phyloP scores from a whole-genome alignment of 1,140 invertebrate species.

The Penaeus vannamei region DNA sequence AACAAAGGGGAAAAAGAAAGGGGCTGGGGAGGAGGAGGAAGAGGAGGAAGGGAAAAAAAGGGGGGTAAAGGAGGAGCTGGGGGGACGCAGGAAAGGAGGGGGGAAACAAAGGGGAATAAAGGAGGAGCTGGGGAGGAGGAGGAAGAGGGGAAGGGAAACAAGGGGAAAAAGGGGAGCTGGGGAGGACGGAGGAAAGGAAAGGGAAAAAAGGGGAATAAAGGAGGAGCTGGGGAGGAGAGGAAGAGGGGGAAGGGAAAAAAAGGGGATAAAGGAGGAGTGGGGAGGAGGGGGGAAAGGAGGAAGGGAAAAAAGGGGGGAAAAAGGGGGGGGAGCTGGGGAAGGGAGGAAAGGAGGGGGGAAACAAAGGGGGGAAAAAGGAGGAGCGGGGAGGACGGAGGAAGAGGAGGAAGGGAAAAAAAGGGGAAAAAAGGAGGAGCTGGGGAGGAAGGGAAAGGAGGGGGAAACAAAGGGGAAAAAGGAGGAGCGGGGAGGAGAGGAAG shows the following conservation, averaged over 20 bases:
- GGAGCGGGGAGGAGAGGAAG: conserved; percentile 21
- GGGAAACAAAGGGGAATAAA: no score
- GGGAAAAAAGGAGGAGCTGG: no score
- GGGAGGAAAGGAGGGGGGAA: conserved; percentile 5
- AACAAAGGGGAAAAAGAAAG: background rate
- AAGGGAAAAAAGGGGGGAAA: background rate
- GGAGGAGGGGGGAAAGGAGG: background rate
- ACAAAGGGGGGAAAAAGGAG: background rate
- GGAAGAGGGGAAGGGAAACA: no score
- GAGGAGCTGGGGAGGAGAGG: background rate
- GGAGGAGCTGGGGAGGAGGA: no score
- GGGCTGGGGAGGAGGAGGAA: background rate
- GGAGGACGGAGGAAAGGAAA: background rate
- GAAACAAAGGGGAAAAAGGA: conserved; percentile 2
- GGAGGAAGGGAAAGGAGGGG: background rate
- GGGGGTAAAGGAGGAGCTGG: no score
- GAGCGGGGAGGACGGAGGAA: background rate
- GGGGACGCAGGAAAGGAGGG: no score
- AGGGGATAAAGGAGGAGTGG: background rate
- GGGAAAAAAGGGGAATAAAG: no score
- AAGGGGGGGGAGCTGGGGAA: background rate
- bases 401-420: background rate
- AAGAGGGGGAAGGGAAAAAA: background rate
- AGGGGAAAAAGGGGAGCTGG: background rate
- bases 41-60: background rate